Evolutionary conservation across 2,888 invertebrate genomes (phyloP), one percentile per base, ranked within the genome.

Genomic region (Lacanobia oleracea): DNA sequence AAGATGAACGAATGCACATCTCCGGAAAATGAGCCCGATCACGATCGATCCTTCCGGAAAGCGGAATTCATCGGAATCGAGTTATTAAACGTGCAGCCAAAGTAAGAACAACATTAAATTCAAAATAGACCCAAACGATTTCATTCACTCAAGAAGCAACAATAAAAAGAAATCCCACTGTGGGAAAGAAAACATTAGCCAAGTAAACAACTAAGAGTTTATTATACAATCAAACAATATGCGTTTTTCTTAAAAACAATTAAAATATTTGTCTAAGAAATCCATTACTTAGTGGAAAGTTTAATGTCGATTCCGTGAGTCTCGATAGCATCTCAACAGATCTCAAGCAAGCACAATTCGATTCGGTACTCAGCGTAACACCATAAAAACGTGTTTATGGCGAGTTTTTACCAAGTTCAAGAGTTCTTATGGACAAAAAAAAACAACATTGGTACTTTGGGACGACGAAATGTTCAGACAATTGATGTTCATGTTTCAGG

Each of bases 321-420:
- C 27, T 63, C 21, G 62, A 71, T 65, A 72, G 56, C 51, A 79
- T 79, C 80, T 56, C 51, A 75, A 83, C 37, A 56, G 62, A 72
- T 72, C 56, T 63, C 82, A 67, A 79, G 51, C 56, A 83, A 83
- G 68, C 70, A 76, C 70, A 83, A 82, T 80, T 76, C 72, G 81
- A 83, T 83, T 54, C 81, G 76, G 81, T 71, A 76, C 65, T 62
- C 67, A 77, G 59, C 45, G 66, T 50, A 61, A 74, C 57, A 65
- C 65, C 65, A 68, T 68, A 70, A 72, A 79, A 83, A 72, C 71
- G 27, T 75, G 67, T 74, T 79, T 61, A 73, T 76, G 53, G 48
- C 14, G 45, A 71, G 65, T 79, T 81, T 81, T 81, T 75, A 63
- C 43, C 9, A 66, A 78, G 78, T 64, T 81, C 67, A 66, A 56